Conservation (phyloP, 2,113 vertebrate genomes). For the Cepphus grylle region DNA sequence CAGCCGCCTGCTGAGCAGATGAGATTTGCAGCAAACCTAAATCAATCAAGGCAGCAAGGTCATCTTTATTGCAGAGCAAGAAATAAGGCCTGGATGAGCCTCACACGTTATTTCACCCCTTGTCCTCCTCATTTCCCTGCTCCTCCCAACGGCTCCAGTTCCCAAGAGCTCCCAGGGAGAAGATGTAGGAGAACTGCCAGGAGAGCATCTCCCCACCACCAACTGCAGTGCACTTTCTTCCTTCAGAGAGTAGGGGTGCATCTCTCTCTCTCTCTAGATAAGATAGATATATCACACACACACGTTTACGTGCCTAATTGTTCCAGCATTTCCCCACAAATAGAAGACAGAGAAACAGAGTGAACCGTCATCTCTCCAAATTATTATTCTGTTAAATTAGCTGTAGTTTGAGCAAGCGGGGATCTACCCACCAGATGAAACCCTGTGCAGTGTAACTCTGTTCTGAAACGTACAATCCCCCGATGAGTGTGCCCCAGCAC, state of each 20-base stretch:
- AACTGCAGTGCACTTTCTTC: background rate
- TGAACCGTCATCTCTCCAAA: background rate
- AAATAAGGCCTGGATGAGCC: background rate
- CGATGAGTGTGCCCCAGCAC: fast-evolving
- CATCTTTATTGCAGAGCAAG: background rate
- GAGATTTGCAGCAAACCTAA: background rate
- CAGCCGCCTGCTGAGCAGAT: background rate
- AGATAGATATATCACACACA: too few species aligned
- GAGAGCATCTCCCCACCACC: background rate
- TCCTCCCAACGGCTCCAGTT: background rate
- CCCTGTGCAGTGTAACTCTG: background rate
- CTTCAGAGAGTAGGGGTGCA: background rate
- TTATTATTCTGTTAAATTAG: background rate
- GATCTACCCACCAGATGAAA: background rate
- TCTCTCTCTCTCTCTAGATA: fast-evolving
- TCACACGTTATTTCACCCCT: background rate
- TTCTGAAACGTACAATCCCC: background rate
- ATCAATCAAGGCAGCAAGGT: background rate
- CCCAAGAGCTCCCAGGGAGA: background rate
- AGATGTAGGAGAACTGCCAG: background rate
- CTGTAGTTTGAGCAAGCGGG: background rate
- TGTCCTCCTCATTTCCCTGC: background rate
- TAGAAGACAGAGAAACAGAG: background rate
- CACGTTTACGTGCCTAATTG: background rate
- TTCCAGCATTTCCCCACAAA: background rate